Conservation (phyloP, 2,113 vertebrate genomes). For the Orcinus orca region DNA sequence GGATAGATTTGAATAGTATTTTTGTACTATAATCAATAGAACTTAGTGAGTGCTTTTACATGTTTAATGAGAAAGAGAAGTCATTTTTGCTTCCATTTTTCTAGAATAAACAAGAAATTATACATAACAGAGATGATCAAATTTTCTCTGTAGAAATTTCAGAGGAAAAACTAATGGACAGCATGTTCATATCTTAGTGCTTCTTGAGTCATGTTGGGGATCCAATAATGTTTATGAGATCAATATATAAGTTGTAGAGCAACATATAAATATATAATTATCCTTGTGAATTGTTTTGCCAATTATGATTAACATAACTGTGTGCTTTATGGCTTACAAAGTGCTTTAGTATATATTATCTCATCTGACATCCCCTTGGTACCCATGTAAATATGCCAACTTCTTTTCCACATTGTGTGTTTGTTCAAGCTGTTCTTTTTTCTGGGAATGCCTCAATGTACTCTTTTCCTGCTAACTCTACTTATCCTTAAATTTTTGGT, state of each 20-base stretch:
- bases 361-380: not conserved
- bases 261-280: not conserved
- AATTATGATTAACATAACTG: constrained; percentile 22
- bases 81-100: not conserved
- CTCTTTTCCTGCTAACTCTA: not conserved
- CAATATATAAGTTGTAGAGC: not conserved
- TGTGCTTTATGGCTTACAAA: not conserved
- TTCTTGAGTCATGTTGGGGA: not conserved
- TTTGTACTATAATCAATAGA: not conserved
- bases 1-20: not conserved
- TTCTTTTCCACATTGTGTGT: not conserved
- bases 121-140: not conserved
- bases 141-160: not conserved
- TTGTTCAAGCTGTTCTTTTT: not conserved
- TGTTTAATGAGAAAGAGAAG: not conserved
- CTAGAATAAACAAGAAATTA: not conserved
- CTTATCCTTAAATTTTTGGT: not conserved
- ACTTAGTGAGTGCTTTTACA: not conserved
- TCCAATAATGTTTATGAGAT: not conserved
- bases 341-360: not conserved
- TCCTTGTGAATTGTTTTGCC: not conserved
- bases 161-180: not conserved
- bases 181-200: not conserved
- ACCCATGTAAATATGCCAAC: not conserved
- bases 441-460: not conserved